Base-by-base conservation (phyloP, 2,797 vertebrate species). In the Borostomias antarcticus region DNA sequence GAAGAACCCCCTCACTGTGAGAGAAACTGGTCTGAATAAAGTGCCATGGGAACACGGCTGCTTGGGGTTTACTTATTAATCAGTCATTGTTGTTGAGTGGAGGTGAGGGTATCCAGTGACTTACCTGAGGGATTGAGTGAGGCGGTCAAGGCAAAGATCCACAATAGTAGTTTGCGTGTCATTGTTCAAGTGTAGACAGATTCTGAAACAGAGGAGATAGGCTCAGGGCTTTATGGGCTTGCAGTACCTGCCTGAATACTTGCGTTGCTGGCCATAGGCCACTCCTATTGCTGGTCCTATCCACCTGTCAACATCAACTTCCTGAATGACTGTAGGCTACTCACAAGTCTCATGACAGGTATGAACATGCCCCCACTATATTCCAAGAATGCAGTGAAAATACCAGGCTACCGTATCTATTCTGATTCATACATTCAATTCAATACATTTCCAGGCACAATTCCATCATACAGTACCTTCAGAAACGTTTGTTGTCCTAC, bases 51-150 rank as follows among this genome's bases (percentile, higher is more conserved):
- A 67, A 66, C 35, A 47, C 28, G 32, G 51, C 57, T 37, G 62
- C 25, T 32, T 3, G 13, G 48, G 66, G 73, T 82, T 88, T 70
- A 87, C 80, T 85, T 75, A 86, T 82, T 78, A 78, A 85, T 77
- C 69, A 83, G 62, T 67, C 57, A 40, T 47, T 58, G 26, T 58
- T 71, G 29, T 64, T 40, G 58, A 70, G 64, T 28, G 58, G 58
- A 74, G 71, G 70, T 56, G 45, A 70, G 30, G 58, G 70, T 81
- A 83, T 82, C 79, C 62, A 35, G 66, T 85, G 66, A 85, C 91
- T 86, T 82, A 93, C 92, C 90, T 77, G 89, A 79, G 56, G 62
- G 66, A 74, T 70, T 57, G 33, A 85, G 57, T 1, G 73, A 83
- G 58, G 75, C 68, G 9, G 75, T 71, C 26, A 91, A 81, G 52